These are phyloP conservation scores for Thymelicus acteon DNA, from an alignment of 2,888 invertebrate genomes.

Conservation along the genomic window DNA sequence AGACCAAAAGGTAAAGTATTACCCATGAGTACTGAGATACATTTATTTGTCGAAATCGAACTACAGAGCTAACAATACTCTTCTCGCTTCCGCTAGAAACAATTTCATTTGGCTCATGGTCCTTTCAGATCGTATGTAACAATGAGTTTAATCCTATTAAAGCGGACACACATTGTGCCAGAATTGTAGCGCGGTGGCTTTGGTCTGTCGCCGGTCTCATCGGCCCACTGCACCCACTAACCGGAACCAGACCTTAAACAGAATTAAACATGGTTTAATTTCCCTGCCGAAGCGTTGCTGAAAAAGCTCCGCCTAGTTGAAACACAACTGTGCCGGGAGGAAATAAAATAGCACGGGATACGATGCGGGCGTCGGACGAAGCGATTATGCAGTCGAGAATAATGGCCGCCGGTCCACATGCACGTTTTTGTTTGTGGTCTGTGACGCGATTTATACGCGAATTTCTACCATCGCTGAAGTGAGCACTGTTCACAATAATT, in stretches of 20 bases:
- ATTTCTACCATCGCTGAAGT: slow-evolving; percentile 82
- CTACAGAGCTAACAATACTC: slow-evolving; percentile 28
- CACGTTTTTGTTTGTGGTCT: slow-evolving; percentile 85
- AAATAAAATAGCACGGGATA: slow-evolving; percentile 83
- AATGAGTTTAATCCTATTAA: slow-evolving; percentile 83
- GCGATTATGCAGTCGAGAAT: slow-evolving; percentile 85
- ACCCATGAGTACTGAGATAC: slow-evolving; percentile 1
- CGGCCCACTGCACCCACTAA: slow-evolving; percentile 67
- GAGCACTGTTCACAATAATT: slow-evolving; percentile 83
- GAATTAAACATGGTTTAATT: slow-evolving; percentile 84
- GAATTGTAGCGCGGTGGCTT: slow-evolving; percentile 80
- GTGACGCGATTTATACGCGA: slow-evolving; percentile 84
- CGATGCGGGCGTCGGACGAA: slow-evolving; percentile 84
- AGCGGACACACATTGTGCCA: slow-evolving; percentile 79
- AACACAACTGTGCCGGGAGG: slow-evolving; percentile 80
- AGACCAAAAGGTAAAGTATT: slow-evolving; percentile 8
- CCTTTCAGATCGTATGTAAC: slow-evolving; percentile 77
- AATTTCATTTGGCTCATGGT: slow-evolving; percentile 73
- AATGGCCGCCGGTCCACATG: slow-evolving; percentile 84
- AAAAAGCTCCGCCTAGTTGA: slow-evolving; percentile 79
- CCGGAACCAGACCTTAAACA: slow-evolving; percentile 81
- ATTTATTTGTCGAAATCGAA: slow-evolving; percentile 32
- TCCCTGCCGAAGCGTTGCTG: slow-evolving; percentile 65
- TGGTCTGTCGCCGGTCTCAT: slow-evolving; percentile 80
- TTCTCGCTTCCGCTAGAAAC: slow-evolving; percentile 66